Base-by-base conservation (phyloP, 2,888 invertebrate genomes). In the Nomada lathburiana region DNA sequence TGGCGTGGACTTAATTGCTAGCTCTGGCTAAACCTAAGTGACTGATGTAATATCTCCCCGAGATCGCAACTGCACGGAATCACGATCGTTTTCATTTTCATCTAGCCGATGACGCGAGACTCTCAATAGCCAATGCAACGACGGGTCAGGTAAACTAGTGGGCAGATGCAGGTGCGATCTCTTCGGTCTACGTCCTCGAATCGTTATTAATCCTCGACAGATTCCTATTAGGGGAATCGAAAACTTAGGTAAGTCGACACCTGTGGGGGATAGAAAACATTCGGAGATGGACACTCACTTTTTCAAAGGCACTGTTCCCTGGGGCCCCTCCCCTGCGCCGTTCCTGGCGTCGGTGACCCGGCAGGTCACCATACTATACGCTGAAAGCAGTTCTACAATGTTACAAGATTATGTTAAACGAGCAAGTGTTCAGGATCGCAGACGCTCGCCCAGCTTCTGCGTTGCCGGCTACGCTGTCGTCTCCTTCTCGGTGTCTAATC, bases 311-410 rank as follows among this genome's bases (percentile, higher is more conserved):
- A 98, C 98, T 98, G 97, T 97, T 97, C 96, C 97, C 96, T 94
- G 96, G 96, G 94, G 96, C 95, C 94, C 96, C 94, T 93, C 94
- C 94, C 95, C 95, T 94, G 94, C 94, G 95, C 98, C 98, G 95
- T 98, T 98, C 95, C 98, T 97, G 93, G 98, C 96, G 95, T 98
- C 98, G 92, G 98, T 98, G 94, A 98, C 97, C 94, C 98, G 97
- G 96, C 98, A 98, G 95, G 98, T 98, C 96, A 98, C 98, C 98
- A 98, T 98, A 96, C 98, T 98, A 96, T 98, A 98, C 95, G 98
- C 98, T 98, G 97, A 95, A 97, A 97, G 94, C 96, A 94, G 93
- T 94, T 94, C 94, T 94, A 93, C 80, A 94, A 93, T 92, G 90
- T 92, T 92, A 93, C 88, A 92, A 93, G 91, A 92, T 85, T 88